Percentiles rank a stretch among this genome's conserved stretches.
Evolutionary conservation across 2,888 invertebrate genomes (phyloP).

Genomic region (Drosophila neotestacea): DNA sequence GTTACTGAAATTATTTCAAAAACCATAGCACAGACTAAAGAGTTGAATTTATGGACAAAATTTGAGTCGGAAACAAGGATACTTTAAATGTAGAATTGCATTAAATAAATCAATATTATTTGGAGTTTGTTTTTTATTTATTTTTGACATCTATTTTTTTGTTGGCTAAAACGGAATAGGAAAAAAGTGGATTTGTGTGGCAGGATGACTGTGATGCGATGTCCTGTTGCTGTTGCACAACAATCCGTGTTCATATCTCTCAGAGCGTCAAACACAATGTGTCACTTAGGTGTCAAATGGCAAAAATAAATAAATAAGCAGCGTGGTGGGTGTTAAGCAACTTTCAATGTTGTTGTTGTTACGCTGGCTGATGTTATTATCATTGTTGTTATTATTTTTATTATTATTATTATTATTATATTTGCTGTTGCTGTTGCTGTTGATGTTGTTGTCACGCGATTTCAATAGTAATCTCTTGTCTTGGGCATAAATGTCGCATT

Average conservation of each 20-base stretch:
- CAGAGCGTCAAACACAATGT: slow-evolving; percentile 49
- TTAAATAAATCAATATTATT: background rate
- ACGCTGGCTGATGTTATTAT: slow-evolving; percentile 25
- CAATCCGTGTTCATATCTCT: slow-evolving; percentile 8
- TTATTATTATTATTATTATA: slow-evolving; percentile 22
- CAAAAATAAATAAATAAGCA: slow-evolving; percentile 75
- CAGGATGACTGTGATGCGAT: slow-evolving; percentile 6
- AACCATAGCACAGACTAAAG: too few relatives aligned
- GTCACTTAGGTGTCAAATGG: slow-evolving; percentile 71
- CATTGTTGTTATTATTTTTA: slow-evolving; percentile 28
- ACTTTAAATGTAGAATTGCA: too few relatives aligned
- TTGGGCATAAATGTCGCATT: slow-evolving; percentile 79
- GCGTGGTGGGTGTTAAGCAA: slow-evolving; percentile 55
- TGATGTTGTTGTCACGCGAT: slow-evolving; percentile 62
- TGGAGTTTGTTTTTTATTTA: too few relatives aligned
- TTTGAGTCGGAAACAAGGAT: too few relatives aligned
- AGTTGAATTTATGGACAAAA: too few relatives aligned
- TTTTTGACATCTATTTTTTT: background rate
- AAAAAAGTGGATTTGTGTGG: background rate
- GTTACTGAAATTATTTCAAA: too few relatives aligned
- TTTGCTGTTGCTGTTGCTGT: slow-evolving; percentile 6
- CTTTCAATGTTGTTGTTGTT: slow-evolving; percentile 42
- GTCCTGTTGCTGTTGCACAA: slow-evolving; percentile 15
- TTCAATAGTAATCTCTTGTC: slow-evolving; percentile 81
- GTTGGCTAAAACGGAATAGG: background rate